phyloP scores from a whole-genome alignment of 2,113 vertebrate species.

The Anhinga rufa region DNA sequence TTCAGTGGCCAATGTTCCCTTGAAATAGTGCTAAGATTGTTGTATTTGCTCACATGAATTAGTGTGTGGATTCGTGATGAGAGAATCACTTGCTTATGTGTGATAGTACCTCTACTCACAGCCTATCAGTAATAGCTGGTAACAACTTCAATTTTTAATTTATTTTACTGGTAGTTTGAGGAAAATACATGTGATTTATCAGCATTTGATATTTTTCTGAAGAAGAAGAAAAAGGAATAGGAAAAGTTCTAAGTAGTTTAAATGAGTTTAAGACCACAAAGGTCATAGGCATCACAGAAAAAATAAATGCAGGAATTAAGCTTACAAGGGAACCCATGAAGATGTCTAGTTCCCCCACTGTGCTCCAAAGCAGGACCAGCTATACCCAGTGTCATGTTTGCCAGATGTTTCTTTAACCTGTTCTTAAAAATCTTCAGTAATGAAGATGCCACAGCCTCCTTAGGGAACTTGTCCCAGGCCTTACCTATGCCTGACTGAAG shows the following conservation, averaged over 20 bases:
- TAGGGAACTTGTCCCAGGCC: not conserved
- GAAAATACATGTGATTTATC: not conserved
- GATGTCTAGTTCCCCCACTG: not conserved
- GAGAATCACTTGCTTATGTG: not conserved
- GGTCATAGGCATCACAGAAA: not conserved
- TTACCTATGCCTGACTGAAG: not conserved
- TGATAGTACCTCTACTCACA: not conserved
- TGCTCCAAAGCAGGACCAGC: not conserved
- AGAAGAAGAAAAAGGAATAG: not conserved
- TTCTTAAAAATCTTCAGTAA: not conserved
- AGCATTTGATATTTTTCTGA: not conserved
- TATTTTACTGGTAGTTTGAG: not conserved
- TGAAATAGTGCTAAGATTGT: not conserved
- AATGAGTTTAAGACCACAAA: not conserved
- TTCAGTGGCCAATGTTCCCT: not conserved
- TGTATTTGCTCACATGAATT: not conserved
- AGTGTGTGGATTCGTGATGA: not conserved
- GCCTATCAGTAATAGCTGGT: not conserved
- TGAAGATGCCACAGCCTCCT: not conserved
- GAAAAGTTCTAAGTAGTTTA: not conserved
- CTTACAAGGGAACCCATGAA: not conserved
- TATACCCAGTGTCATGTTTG: not conserved
- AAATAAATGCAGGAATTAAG: not conserved
- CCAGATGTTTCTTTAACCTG: not conserved
- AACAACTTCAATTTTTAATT: not conserved